These are phyloP conservation scores for Mayetiola destructor DNA, from an alignment of 2,888 invertebrate species.

Conservation along the genomic window DNA sequence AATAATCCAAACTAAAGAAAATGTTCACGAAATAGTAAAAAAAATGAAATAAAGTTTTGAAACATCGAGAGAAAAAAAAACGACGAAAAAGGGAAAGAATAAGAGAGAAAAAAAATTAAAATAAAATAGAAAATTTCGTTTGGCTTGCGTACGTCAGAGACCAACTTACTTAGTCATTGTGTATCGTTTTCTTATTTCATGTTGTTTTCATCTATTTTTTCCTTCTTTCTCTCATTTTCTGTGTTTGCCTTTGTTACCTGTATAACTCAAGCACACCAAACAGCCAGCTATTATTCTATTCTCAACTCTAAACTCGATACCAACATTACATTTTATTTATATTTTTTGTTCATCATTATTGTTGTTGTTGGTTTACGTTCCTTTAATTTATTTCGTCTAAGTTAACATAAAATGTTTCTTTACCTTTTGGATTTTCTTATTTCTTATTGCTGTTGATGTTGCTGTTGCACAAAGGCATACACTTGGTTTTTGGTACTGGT, in stretches of 20 bases:
- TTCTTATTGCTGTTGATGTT: background rate
- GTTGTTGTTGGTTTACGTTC: background rate
- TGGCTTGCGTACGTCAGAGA: too few species aligned
- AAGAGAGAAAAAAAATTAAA: background rate
- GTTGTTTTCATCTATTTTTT: background rate
- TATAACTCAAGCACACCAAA: too few species aligned
- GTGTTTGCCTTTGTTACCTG: background rate
- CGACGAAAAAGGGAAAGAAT: background rate
- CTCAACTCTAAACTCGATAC: too few species aligned
- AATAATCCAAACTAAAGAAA: too few species aligned
- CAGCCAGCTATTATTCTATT: constrained; percentile 6
- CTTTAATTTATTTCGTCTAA: background rate
- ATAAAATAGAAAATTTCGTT: too few species aligned
- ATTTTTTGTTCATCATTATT: background rate
- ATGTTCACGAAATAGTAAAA: too few species aligned
- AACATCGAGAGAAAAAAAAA: background rate
- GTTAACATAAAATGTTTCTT: constrained; percentile 2
- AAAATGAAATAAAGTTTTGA: too few species aligned
- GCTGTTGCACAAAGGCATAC: constrained; percentile 6
- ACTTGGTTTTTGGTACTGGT: too few species aligned
- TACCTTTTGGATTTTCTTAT: constrained; percentile 4
- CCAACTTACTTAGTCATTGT: background rate
- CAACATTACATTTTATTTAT: background rate
- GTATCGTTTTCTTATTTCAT: too few species aligned
- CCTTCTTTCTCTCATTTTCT: background rate